Percentiles rank a stretch among this genome's conserved stretches.
Evolutionary conservation across 1,140 invertebrate genomes (phyloP).

Genomic region (Drosophila albomicans): DNA sequence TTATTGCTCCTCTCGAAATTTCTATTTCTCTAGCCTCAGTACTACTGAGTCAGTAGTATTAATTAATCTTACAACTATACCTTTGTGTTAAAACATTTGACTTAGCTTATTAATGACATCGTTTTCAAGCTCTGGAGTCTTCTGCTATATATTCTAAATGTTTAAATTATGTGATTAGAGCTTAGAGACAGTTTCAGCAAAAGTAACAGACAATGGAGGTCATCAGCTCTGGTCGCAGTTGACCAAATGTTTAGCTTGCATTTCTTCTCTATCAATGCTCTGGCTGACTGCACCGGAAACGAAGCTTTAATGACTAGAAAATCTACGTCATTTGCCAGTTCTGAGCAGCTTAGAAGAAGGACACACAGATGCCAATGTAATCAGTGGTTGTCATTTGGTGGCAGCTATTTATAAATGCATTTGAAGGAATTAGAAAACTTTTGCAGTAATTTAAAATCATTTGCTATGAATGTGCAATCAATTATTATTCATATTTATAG

Average conservation of each 20-base stretch:
- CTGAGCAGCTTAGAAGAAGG: background rate
- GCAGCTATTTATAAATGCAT: background rate
- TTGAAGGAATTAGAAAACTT: background rate
- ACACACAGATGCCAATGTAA: background rate
- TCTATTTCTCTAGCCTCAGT: background rate
- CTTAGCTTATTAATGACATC: background rate
- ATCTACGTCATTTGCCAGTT: slow-evolving; percentile 37
- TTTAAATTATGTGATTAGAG: slow-evolving; percentile 65
- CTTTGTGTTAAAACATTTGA: background rate
- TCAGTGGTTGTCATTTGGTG: background rate
- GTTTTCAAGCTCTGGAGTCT: slow-evolving; percentile 51
- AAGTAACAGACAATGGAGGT: slow-evolving; percentile 60
- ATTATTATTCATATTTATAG: too few species aligned
- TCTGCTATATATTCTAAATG: slow-evolving; percentile 75
- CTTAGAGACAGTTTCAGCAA: slow-evolving; percentile 35
- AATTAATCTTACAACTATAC: background rate
- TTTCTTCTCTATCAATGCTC: slow-evolving; percentile 60
- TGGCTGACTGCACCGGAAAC: slow-evolving; percentile 75
- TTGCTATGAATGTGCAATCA: too few species aligned
- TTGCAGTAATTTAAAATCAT: too few species aligned
- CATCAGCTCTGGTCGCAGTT: slow-evolving; percentile 53
- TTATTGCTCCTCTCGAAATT: too few species aligned
- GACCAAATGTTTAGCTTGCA: slow-evolving; percentile 32
- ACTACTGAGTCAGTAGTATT: too few species aligned
- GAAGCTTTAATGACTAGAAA: slow-evolving; percentile 72